A percentile compares a stretch with the other conserved stretches of the same genome.
These are phyloP conservation scores for Pollenia griseotomentosa DNA, from an alignment of 2,888 invertebrate genomes.

Conservation along the genomic window DNA sequence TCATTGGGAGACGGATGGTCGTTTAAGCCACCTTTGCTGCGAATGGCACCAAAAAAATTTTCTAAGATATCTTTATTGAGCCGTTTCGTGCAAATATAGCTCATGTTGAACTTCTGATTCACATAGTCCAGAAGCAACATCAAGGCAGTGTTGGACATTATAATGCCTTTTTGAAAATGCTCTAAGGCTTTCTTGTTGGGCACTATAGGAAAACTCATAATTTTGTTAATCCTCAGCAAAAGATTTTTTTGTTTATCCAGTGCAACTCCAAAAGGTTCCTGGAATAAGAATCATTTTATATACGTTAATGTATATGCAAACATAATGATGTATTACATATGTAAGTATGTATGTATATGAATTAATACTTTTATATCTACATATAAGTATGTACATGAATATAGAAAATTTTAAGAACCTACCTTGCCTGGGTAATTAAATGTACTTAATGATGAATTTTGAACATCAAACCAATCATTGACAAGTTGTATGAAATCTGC, in stretches of 20 bases:
- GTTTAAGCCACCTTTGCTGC: too few relatives aligned
- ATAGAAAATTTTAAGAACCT: background rate
- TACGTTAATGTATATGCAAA: background rate
- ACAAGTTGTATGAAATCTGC: constrained; percentile 71
- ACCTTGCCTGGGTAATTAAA: constrained; percentile 34
- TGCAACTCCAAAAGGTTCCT: constrained; percentile 36
- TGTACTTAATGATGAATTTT: constrained; percentile 54
- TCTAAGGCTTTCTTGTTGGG: constrained; percentile 46
- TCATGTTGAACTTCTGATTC: background rate
- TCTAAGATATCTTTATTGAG: too few relatives aligned
- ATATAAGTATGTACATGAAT: too few relatives aligned
- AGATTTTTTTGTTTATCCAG: background rate
- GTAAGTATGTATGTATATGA: too few relatives aligned
- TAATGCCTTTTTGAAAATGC: constrained; percentile 62
- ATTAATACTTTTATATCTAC: too few relatives aligned
- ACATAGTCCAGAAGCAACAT: constrained; percentile 12
- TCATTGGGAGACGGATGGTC: too few relatives aligned
- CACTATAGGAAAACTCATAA: constrained; percentile 17
- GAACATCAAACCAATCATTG: constrained; percentile 73
- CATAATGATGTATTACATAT: too few relatives aligned
- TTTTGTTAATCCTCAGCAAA: constrained; percentile 45
- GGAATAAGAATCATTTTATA: background rate
- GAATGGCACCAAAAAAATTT: too few relatives aligned
- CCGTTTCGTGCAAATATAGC: too few relatives aligned
- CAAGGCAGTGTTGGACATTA: constrained; percentile 59